phyloP scores from a whole-genome alignment of 2,113 vertebrate species.

The Gasterosteus nipponicus region DNA sequence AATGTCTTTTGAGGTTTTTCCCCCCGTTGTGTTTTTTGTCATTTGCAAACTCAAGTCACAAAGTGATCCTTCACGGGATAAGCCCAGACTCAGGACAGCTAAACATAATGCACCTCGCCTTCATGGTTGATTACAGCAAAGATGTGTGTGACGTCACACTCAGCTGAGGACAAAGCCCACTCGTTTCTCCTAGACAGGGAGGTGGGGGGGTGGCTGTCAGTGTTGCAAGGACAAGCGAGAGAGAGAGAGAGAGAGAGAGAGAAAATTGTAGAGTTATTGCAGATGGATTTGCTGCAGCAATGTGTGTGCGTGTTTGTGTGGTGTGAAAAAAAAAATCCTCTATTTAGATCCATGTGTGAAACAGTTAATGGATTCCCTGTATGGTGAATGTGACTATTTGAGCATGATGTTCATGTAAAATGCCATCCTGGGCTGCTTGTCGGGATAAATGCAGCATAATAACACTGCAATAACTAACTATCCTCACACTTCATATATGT shows the following conservation, averaged over 20 bases:
- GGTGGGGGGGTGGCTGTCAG: constrained; percentile 45
- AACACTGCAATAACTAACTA: constrained; percentile 28
- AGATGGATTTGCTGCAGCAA: constrained; percentile 52
- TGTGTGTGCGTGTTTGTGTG: constrained; percentile 1
- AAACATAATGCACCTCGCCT: constrained; percentile 58
- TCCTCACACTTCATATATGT: constrained; percentile 15
- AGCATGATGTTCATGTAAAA: constrained; percentile 54
- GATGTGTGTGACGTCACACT: constrained; percentile 75
- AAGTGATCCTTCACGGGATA: constrained; percentile 37
- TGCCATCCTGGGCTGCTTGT: constrained; percentile 47
- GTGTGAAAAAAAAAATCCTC: constrained; percentile 35
- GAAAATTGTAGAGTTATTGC: constrained; percentile 33
- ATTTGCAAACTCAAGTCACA: constrained; percentile 22
- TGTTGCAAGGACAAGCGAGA: constrained; percentile 49
- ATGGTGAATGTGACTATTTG: constrained; percentile 43
- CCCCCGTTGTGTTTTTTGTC: background rate
- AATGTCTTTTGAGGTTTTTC: background rate
- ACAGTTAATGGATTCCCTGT: constrained; percentile 39
- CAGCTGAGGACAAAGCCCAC: constrained; percentile 81
- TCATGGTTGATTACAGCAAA: constrained; percentile 60
- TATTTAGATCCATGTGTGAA: constrained; percentile 41
- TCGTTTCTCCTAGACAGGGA: constrained; percentile 72
- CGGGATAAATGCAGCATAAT: constrained; percentile 51
- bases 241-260: constrained; percentile 29
- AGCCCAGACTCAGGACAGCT: constrained; percentile 46